Evolutionary conservation across 2,113 vertebrate genomes (phyloP), one percentile per base, ranked within the genome.

Genomic region (Tapirus terrestris): DNA sequence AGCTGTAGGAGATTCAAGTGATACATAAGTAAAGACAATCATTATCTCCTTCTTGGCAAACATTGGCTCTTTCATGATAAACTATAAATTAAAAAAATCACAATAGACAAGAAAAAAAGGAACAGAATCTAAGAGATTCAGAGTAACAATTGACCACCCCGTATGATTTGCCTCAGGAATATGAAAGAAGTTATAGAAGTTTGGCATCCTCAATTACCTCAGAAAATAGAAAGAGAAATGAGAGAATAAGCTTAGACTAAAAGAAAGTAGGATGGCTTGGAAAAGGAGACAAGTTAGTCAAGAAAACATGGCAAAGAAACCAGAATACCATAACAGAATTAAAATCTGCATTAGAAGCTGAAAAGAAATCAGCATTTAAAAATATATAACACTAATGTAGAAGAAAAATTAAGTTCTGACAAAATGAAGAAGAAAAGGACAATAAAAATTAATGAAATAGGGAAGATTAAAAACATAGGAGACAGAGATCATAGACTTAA

Each of bases 361-460:
- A 16, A 58, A 72, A 76, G 16, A 75, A 48, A 68, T 73, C 25
- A 79, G 2, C 14, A 36, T 45, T 93, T 43, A 48, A 56, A 89
- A 61, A 43, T 36, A 63, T 63, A 43, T 82, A 68, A 51, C 33
- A 80, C 21, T 91, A 82, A 58, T 80, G 4, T 39, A 33, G n/a
- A 84, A 70, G 48, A 53, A 27, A 20, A 88, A 39, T 27, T 31
- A 85, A 43, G 1, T 81, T 80, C 16, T 77, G 29, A 89, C 56
- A 92, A 96, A 86, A 82, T 83, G 51, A 73, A 60, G 29, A 91
- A 91, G 39, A 82, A 93, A 88, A 79, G 17, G 33, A 81, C 10
- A 82, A 61, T 82, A 73, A 92, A 65, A 84, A 39, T 67, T 92
- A 91, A 91, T 75, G 48, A 89, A 63, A 77, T 81, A 77, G 9